Conservation (phyloP, 2,888 invertebrate species). For the Choreutis nemorana region DNA sequence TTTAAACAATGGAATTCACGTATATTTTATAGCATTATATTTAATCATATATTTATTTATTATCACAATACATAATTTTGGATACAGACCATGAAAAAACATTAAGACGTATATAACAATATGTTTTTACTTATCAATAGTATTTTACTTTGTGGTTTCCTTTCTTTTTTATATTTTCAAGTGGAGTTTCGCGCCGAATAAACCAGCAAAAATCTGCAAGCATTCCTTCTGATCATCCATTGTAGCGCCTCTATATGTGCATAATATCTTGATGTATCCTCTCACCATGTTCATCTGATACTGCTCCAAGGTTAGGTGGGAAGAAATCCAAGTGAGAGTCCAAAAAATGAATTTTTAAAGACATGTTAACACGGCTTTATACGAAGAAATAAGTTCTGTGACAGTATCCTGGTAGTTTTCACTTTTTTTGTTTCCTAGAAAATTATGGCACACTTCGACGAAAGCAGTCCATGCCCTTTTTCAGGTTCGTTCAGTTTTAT, state of each 20-base stretch:
- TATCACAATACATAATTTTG: too few species aligned
- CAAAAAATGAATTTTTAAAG: conserved; percentile 22
- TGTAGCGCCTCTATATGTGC: neutral
- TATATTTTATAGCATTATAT: too few species aligned
- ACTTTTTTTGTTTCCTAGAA: neutral
- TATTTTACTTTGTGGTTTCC: conserved; percentile 2
- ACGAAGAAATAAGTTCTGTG: neutral
- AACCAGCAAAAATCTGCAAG: neutral
- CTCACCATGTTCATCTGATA: conserved; percentile 25
- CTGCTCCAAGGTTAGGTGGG: conserved; percentile 22
- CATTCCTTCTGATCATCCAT: neutral
- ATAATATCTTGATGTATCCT: conserved; percentile 20
- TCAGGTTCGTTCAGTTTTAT: neutral
- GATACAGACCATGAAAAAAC: too few species aligned
- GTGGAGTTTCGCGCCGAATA: neutral
- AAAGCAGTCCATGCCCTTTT: neutral
- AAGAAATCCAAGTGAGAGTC: conserved; percentile 23
- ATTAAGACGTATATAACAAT: too few species aligned
- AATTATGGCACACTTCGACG: neutral
- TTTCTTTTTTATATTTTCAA: neutral
- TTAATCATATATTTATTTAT: too few species aligned
- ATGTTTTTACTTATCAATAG: too few species aligned
- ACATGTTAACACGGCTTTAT: conserved; percentile 13
- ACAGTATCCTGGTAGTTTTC: neutral
- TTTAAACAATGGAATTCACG: too few species aligned